Percentiles rank a stretch among this genome's conserved stretches.
phyloP scores from a whole-genome alignment of 2,888 invertebrate genomes.

The Dasysyrphus tricinctus region DNA sequence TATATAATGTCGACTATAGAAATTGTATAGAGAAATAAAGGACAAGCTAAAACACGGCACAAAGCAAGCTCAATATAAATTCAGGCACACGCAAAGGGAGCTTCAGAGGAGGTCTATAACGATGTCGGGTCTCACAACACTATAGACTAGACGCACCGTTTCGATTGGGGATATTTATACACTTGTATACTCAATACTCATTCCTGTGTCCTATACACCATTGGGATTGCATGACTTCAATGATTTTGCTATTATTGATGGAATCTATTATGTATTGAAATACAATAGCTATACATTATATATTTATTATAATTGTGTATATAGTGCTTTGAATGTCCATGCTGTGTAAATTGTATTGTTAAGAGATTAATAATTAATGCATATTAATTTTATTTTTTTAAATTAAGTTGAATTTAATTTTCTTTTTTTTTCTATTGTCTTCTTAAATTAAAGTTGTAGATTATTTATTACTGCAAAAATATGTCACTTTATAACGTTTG shows the following conservation, averaged over 20 bases:
- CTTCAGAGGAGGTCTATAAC: constrained; percentile 23
- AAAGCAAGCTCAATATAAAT: constrained; percentile 35
- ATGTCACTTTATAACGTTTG: not conserved
- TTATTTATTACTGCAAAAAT: not conserved
- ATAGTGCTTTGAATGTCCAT: constrained; percentile 64
- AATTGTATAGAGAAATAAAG: constrained; percentile 21
- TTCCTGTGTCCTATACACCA: constrained; percentile 17
- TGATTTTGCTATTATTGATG: constrained; percentile 66
- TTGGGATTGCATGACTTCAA: constrained; percentile 71
- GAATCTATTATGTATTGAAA: constrained; percentile 55
- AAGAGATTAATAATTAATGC: constrained; percentile 60
- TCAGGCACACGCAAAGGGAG: constrained; percentile 45
- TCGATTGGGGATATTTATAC: not conserved
- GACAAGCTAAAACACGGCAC: constrained; percentile 24
- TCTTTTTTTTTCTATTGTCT: not conserved
- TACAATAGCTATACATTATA: not conserved
- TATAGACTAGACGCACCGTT: constrained; percentile 18
- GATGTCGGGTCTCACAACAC: not conserved
- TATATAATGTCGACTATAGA: constrained; percentile 22
- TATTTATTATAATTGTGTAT: constrained; percentile 40
- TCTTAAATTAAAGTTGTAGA: constrained; percentile 13
- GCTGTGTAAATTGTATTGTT: constrained; percentile 70
- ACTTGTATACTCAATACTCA: not conserved
- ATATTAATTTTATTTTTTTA: constrained; percentile 25
- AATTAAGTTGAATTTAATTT: constrained; percentile 8